phyloP scores from a whole-genome alignment of 2,113 vertebrate species.

The Ardeotis arabs region DNA sequence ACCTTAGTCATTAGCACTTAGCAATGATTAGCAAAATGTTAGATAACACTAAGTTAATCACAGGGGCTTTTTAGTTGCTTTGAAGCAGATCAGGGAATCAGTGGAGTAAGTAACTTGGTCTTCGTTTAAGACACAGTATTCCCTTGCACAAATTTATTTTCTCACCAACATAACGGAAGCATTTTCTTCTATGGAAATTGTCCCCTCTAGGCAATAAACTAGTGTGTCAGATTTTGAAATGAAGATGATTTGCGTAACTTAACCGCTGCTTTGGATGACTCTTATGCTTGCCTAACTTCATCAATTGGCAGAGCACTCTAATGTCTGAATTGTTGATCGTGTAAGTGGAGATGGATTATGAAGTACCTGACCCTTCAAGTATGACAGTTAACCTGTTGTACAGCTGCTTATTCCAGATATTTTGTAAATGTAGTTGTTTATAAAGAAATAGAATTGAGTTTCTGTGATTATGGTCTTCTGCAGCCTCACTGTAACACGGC shows the following conservation, averaged over 20 bases:
- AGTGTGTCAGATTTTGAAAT: slow-evolving; percentile 15
- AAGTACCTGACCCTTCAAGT: slow-evolving; percentile 42
- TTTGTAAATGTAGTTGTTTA: slow-evolving; percentile 20
- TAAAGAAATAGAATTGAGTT: not conserved
- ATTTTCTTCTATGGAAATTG: slow-evolving; percentile 28
- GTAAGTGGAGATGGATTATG: not conserved
- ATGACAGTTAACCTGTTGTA: slow-evolving; percentile 42
- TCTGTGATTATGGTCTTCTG: not conserved
- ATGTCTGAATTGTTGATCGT: not conserved
- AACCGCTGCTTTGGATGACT: not conserved
- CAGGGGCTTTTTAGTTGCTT: not conserved
- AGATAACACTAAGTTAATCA: slow-evolving; percentile 72
- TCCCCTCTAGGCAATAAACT: slow-evolving; percentile 7
- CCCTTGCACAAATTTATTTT: slow-evolving; percentile 20
- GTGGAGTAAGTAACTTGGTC: slow-evolving; percentile 6
- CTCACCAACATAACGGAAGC: not conserved
- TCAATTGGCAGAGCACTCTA: not conserved
- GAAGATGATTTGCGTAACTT: not conserved
- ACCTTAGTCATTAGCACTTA: slow-evolving; percentile 76
- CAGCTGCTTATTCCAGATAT: slow-evolving; percentile 54
- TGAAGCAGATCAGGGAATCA: slow-evolving; percentile 5
- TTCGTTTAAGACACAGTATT: slow-evolving; percentile 44
- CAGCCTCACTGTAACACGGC: not conserved
- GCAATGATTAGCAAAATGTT: slow-evolving; percentile 52
- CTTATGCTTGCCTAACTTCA: slow-evolving; percentile 14